Evolutionary conservation across 2,888 invertebrate species (phyloP).

Genomic region (Heliconius cydno): DNA sequence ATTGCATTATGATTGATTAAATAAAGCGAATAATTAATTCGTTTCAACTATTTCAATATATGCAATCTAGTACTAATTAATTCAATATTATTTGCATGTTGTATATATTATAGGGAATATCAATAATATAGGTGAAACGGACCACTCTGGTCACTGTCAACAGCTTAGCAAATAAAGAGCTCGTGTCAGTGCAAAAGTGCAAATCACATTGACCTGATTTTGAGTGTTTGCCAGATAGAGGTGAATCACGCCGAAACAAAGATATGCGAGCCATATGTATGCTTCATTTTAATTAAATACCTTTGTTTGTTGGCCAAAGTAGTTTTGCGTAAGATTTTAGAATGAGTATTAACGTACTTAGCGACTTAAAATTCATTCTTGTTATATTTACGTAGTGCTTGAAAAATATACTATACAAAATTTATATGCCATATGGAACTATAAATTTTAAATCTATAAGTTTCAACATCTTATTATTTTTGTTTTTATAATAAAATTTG

Average conservation of each 20-base stretch:
- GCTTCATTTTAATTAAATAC: conserved; percentile 1
- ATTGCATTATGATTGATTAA: not conserved
- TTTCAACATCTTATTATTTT: not conserved
- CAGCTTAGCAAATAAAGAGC: conserved; percentile 20
- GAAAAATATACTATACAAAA: no score
- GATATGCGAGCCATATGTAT: conserved; percentile 33
- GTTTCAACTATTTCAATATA: not conserved
- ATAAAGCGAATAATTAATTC: not conserved
- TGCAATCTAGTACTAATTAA: not conserved
- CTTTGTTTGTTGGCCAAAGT: conserved; percentile 3
- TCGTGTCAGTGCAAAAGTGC: conserved; percentile 18
- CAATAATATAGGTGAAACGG: not conserved
- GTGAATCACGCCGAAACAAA: conserved; percentile 43
- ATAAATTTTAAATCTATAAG: no score
- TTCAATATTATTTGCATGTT: not conserved
- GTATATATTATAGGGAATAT: conserved; percentile 1
- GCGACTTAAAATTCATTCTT: no score
- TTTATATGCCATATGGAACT: no score
- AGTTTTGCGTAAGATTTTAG: not conserved
- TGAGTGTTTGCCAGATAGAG: conserved; percentile 32
- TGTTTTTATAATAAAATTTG: no score
- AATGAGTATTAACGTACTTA: not conserved
- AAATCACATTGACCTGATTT: conserved; percentile 34
- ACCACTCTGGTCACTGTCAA: not conserved
- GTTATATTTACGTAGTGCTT: no score